Evolutionary conservation across 1,140 invertebrate species (phyloP).

Genomic region (Oscheius sp.): DNA sequence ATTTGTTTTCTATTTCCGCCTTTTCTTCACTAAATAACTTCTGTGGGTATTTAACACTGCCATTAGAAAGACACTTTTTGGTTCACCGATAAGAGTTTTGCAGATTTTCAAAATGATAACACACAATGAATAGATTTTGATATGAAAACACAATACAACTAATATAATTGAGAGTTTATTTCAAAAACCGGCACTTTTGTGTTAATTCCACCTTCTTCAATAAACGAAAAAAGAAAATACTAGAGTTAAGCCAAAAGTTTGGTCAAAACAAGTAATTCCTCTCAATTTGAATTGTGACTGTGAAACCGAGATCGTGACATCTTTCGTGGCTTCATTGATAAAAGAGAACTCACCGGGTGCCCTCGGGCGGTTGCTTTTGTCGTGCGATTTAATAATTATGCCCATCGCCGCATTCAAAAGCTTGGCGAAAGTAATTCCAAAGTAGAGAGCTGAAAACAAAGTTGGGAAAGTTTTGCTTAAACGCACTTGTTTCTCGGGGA

Average conservation of each 20-base stretch:
- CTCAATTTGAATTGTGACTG: too few relatives aligned
- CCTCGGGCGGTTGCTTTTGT: slow-evolving; percentile 1
- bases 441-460: not conserved
- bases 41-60: not conserved
- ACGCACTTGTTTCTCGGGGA: not conserved
- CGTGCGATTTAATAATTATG: not conserved
- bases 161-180: not conserved
- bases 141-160: too few relatives aligned
- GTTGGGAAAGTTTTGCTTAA: too few relatives aligned
- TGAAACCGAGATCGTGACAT: too few relatives aligned
- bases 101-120: not conserved
- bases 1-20: not conserved
- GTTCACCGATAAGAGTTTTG: not conserved
- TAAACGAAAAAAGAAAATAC: not conserved
- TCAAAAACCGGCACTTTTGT: not conserved
- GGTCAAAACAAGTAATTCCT: not conserved
- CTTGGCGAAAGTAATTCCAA: slow-evolving; percentile 8
- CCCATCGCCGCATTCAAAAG: not conserved
- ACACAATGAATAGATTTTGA: not conserved
- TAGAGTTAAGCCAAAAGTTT: not conserved
- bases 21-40: not conserved
- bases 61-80: not conserved
- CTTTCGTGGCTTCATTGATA: not conserved
- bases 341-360: not conserved
- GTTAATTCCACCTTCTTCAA: not conserved